Evolutionary conservation across 2,797 vertebrate genomes (phyloP).

Genomic region (Luscinia luscinia): DNA sequence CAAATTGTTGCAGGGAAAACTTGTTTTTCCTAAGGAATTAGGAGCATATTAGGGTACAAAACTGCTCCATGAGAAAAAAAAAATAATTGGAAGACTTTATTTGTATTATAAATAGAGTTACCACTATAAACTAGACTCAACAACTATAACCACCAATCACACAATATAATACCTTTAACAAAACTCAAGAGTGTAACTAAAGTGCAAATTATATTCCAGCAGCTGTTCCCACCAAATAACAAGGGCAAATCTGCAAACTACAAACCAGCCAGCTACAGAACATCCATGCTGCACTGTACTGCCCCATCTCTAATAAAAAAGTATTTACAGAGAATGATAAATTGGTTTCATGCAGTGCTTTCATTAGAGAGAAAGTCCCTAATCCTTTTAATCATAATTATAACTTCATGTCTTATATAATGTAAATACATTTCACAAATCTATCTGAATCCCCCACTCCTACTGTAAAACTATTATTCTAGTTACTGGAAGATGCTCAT

Average conservation of each 20-base stretch:
- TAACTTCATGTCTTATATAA: not conserved
- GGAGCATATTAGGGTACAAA: not conserved
- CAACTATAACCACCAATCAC: not conserved
- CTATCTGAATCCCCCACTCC: not conserved
- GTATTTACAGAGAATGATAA: not conserved
- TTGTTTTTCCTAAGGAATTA: not conserved
- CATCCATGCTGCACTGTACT: not conserved
- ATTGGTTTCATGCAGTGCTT: not conserved
- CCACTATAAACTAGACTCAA: not conserved
- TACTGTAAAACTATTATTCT: not conserved
- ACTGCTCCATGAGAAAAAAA: not conserved
- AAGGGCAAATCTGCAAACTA: not conserved
- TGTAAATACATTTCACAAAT: not conserved
- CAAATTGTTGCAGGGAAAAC: not conserved
- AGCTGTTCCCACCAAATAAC: not conserved
- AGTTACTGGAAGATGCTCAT: not conserved
- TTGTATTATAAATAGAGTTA: not conserved
- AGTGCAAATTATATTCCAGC: not conserved
- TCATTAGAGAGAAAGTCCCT: not conserved
- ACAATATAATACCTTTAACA: not conserved
- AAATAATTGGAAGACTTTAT: not conserved
- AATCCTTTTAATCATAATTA: slow-evolving; percentile 16
- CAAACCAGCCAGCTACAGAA: not conserved
- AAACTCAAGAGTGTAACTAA: not conserved
- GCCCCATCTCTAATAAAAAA: not conserved